A percentile compares a stretch with the other conserved stretches of the same genome.
These are phyloP conservation scores for Dusona sp. DNA, from an alignment of 2,888 invertebrate genomes.

Conservation along the genomic window DNA sequence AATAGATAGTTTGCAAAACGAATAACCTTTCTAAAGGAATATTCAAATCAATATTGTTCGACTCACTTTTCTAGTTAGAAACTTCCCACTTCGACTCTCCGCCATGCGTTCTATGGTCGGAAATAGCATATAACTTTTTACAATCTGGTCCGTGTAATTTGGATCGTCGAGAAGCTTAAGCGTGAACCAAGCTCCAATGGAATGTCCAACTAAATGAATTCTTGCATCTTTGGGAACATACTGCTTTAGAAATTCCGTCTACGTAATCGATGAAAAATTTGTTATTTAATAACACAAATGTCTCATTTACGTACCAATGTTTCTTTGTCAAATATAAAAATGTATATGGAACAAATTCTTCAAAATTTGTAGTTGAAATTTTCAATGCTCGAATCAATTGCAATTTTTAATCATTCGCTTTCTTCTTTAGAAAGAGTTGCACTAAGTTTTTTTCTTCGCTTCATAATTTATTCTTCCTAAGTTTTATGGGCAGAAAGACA, in stretches of 20 bases:
- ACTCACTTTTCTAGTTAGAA: slow-evolving; percentile 88
- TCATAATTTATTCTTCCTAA: too few species aligned
- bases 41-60: background rate
- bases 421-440: too few species aligned
- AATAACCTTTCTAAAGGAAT: background rate
- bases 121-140: slow-evolving; percentile 91
- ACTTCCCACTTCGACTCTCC: slow-evolving; percentile 90
- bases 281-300: slow-evolving; percentile 78
- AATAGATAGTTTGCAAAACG: background rate
- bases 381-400: background rate
- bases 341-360: background rate
- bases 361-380: background rate
- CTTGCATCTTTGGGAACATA: slow-evolving; percentile 90
- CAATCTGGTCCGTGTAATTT: slow-evolving; percentile 86
- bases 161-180: slow-evolving; percentile 89
- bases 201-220: slow-evolving; percentile 95
- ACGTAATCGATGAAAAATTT: slow-evolving; percentile 73
- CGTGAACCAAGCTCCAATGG: slow-evolving; percentile 95
- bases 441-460: too few species aligned
- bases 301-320: background rate
- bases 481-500: background rate
- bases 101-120: slow-evolving; percentile 95
- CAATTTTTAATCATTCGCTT: too few species aligned
- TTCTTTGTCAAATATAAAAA: background rate
- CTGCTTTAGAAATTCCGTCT: slow-evolving; percentile 89